A percentile compares a stretch with the other conserved stretches of the same genome.
phyloP scores from a whole-genome alignment of 2,113 vertebrate genomes.

The Oncorhynchus masou region DNA sequence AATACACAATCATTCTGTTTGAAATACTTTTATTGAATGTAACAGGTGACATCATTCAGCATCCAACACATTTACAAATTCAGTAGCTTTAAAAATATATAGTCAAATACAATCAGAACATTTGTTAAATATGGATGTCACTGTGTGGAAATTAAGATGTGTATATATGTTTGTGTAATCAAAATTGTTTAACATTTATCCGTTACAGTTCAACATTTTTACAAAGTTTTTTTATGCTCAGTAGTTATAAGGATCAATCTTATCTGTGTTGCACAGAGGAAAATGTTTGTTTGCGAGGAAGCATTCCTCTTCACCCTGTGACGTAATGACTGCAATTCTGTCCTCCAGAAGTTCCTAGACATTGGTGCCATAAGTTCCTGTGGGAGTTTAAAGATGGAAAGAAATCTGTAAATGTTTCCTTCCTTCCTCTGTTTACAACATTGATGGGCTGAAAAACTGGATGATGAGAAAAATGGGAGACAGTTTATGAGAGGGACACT shows the following conservation, averaged over 20 bases:
- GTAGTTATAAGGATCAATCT: not conserved
- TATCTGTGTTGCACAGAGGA: not conserved
- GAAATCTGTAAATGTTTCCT: constrained; percentile 37
- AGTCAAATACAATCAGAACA: not conserved
- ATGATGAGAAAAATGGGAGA: constrained; percentile 13
- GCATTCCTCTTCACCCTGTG: constrained; percentile 27
- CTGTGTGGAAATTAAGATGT: not conserved
- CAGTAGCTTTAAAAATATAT: not conserved
- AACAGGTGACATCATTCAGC: not conserved
- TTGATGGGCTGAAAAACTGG: constrained; percentile 1
- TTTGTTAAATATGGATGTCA: not conserved
- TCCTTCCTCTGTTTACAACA: constrained; percentile 20
- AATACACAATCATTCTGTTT: not conserved
- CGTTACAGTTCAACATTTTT: constrained; percentile 20
- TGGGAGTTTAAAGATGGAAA: constrained; percentile 26
- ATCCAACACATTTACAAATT: not conserved
- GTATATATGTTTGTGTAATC: not conserved
- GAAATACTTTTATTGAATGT: constrained; percentile 11
- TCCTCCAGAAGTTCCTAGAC: constrained; percentile 18
- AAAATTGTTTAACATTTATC: not conserved
- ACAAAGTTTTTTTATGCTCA: not conserved
- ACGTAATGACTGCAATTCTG: not conserved
- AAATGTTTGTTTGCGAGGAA: constrained; percentile 27
- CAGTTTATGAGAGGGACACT: constrained; percentile 20
- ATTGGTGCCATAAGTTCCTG: constrained; percentile 32